These are phyloP conservation scores for Drosophila ustulata DNA, from an alignment of 2,888 invertebrate species.

Conservation along the genomic window DNA sequence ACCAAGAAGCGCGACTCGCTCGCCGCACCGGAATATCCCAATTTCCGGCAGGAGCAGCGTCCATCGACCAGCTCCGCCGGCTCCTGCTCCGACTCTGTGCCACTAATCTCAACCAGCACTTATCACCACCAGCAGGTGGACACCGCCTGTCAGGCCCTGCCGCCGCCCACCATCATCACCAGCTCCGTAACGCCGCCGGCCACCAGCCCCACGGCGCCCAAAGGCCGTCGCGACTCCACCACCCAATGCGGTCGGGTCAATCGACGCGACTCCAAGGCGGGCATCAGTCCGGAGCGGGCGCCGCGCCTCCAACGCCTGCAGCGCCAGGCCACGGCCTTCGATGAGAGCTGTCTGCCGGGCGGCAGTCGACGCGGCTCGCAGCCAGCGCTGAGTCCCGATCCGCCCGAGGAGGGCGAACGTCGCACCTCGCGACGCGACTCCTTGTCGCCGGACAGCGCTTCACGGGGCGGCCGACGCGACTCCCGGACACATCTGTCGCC, in stretches of 20 bases:
- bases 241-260: slow-evolving; percentile 91
- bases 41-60: slow-evolving; percentile 87
- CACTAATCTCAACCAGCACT: slow-evolving; percentile 79
- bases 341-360: slow-evolving; percentile 92
- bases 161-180: slow-evolving; percentile 92
- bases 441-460: slow-evolving; percentile 95
- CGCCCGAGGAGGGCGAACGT: slow-evolving; percentile 89
- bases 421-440: slow-evolving; percentile 92
- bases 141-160: slow-evolving; percentile 88
- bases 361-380: slow-evolving; percentile 91
- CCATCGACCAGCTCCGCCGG: slow-evolving; percentile 91
- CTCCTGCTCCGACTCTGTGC: slow-evolving; percentile 88
- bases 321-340: slow-evolving; percentile 95
- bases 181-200: slow-evolving; percentile 94
- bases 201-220: slow-evolving; percentile 90
- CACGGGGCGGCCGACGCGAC: slow-evolving; percentile 89
- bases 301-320: slow-evolving; percentile 89
- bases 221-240: slow-evolving; percentile 91
- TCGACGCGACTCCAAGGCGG: slow-evolving; percentile 89
- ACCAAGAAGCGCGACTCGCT: slow-evolving; percentile 88
- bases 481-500: slow-evolving; percentile 92
- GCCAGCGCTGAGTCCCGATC: slow-evolving; percentile 93
- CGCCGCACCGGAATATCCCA: slow-evolving; percentile 86
- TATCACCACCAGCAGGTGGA: slow-evolving; percentile 88
- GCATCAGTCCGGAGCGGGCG: slow-evolving; percentile 89